Base-by-base conservation (phyloP, 2,797 vertebrate genomes). In the Ceryle rudis region DNA sequence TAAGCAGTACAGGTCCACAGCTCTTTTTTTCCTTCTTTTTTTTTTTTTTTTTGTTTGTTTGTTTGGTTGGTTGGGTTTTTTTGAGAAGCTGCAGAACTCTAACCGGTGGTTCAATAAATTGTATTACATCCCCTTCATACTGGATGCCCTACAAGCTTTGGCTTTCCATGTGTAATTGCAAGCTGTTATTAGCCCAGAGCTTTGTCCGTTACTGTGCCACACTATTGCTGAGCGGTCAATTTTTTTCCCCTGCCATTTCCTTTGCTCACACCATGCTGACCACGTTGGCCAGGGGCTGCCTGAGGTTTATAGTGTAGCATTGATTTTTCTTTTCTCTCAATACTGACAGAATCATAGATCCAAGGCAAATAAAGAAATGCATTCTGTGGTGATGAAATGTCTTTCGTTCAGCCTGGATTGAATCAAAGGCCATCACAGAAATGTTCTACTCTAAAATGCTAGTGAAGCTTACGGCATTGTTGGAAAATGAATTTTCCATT, bases 271-370 rank as follows among this genome's bases (percentile, higher is more conserved):
- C 98, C 98, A 97, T 97, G 98, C 97, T 98, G 98, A 98, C 98
- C 98, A 98, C 97, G 96, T 98, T 98, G 98, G 98, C 98, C 98
- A 98, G 98, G 98, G 98, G 98, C 98, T 92, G 98, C 98, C 98
- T 93, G 94, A 98, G 98, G 98, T 98, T 98, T 98, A 98, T 97
- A 98, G 98, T 98, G 98, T 98, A 98, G 98, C 98, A 99, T 99
- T 99, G 99, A 99, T 99, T 99, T 98, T 99, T 99, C 98, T 98
- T 98, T 98, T 99, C 98, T 98, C 98, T 98, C 99, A 99, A 99
- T 99, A 99, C 98, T 99, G 99, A 99, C 99, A 99, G 99, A 99
- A 99, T 99, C 99, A 99, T 99, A 99, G 99, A 99, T 98, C 99
- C 98, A 98, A 98, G 98, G 98, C 98, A 98, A 98, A 99, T 98